Evolutionary conservation across 2,888 invertebrate species (phyloP), one percentile per base, ranked within the genome.

Genomic region (Dastarcus helophoroides): DNA sequence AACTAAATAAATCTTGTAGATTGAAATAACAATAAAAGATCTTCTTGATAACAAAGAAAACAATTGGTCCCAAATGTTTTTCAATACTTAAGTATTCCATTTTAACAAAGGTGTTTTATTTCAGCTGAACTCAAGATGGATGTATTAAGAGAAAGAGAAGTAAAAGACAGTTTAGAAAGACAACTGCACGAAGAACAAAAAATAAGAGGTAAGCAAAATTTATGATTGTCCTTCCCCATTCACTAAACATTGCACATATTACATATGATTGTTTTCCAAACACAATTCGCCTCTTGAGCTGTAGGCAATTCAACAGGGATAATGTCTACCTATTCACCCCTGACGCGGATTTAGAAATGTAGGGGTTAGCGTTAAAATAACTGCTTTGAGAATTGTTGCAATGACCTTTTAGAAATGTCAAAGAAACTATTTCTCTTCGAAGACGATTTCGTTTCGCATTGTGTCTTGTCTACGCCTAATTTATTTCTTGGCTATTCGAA

Each of bases 111-210:
- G 40, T 43, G 50, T 48, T 64, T 65, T 59, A n/a, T 76, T 77
- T 32, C 76, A 94, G 94, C 91, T 58, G 93, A 94, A 68, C 69
- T 94, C 48, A 91, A 91, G 67, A 89, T 91, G 86, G 93, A 93
- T 64, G 80, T 93, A 39, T 68, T 91, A 43, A 73, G 90, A 53
- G 93, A 94, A 66, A 69, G 90, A 53, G 93, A 93, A 69, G 79
- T 88, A 38, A 84, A 91, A 67, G 91, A 91, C 66, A 89, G 83
- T 55, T 64, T 93, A 54, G 93, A 94, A 66, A 78, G 91, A 63
- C 91, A 91, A 67, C 75, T 94, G 39, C 70, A 80, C 47, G 91
- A 93, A 58, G 93, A 94, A 64, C 85, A 90, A 67, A 91, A 90
- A 74, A 77, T 85, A 62, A 76, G 90, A 79, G 84, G 94, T 94